phyloP scores from a whole-genome alignment of 2,888 invertebrate species.

The Drosophila lutescens region DNA sequence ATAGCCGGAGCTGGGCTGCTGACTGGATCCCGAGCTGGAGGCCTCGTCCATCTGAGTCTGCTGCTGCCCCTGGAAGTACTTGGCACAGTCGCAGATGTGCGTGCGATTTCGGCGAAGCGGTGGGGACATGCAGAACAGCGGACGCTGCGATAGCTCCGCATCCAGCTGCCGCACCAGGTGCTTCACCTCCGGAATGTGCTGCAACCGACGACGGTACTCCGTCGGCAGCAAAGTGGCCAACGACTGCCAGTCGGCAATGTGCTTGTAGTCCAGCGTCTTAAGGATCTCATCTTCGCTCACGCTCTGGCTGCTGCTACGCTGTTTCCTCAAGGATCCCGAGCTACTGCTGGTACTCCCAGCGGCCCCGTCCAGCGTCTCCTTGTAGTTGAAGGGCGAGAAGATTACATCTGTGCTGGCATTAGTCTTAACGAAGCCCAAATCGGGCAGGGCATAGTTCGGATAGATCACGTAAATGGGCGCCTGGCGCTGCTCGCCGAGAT shows the following conservation, averaged over 20 bases:
- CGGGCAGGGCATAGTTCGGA: conserved; percentile 95
- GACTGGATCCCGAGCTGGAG: conserved; percentile 88
- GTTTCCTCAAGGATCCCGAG: conserved; percentile 67
- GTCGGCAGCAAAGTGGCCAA: conserved; percentile 93
- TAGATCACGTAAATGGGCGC: conserved; percentile 95
- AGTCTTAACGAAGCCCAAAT: conserved; percentile 91
- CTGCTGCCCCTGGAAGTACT: conserved; percentile 74
- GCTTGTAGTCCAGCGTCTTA: conserved; percentile 91
- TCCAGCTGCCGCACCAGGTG: conserved; percentile 85
- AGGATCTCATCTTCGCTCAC: conserved; percentile 92
- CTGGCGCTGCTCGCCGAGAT: conserved; percentile 86
- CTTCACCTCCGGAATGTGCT: conserved; percentile 90
- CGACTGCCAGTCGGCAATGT: conserved; percentile 97
- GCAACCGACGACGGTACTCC: conserved; percentile 92
- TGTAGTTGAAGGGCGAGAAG: conserved; percentile 86
- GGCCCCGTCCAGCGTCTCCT: conserved; percentile 86
- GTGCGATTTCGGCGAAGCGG: conserved; percentile 87
- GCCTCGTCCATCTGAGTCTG: conserved; percentile 85
- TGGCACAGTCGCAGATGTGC: conserved; percentile 83
- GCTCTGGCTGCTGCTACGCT: conserved; percentile 56
- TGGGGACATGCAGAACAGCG: conserved; percentile 86
- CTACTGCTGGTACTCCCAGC: conserved; percentile 17
- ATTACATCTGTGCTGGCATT: conserved; percentile 87
- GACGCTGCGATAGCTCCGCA: conserved; percentile 85
- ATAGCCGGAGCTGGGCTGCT: conserved; percentile 90